These are phyloP conservation scores for Zaprionus ornatus DNA, from an alignment of 1,140 invertebrate species.

Conservation along the genomic window DNA sequence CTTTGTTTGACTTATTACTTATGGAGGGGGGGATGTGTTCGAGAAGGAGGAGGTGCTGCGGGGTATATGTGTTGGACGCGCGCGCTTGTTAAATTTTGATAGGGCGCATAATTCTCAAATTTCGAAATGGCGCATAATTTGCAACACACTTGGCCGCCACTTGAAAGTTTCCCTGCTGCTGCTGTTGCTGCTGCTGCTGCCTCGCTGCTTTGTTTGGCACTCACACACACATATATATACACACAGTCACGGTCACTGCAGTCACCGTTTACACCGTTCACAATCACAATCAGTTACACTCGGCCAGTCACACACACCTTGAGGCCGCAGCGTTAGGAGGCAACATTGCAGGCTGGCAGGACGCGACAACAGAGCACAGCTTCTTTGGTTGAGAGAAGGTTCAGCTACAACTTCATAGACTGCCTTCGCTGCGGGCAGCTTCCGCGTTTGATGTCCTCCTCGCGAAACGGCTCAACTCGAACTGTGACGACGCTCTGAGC, in stretches of 20 bases:
- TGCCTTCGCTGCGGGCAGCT: slow-evolving; percentile 53
- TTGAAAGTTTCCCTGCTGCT: slow-evolving; percentile 31
- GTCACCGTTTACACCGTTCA: slow-evolving; percentile 36
- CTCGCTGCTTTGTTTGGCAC: slow-evolving; percentile 21
- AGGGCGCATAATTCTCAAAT: slow-evolving; percentile 10
- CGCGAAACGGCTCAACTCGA: slow-evolving; percentile 82
- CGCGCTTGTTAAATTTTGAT: slow-evolving; percentile 29
- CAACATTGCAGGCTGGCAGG: slow-evolving; percentile 44
- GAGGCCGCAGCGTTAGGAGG: slow-evolving; percentile 55
- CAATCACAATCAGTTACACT: slow-evolving; percentile 29
- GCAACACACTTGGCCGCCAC: slow-evolving; percentile 23
- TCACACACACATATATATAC: slow-evolving; percentile 17
- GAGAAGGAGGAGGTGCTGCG: too few relatives aligned
- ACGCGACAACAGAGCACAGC: slow-evolving; percentile 15
- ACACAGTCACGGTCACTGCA: slow-evolving; percentile 26
- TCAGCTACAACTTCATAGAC: slow-evolving; percentile 21
- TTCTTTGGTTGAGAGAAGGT: slow-evolving; percentile 1
- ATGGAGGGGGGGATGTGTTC: neutral
- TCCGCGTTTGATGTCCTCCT: slow-evolving; percentile 76
- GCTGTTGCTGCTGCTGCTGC: slow-evolving; percentile 10
- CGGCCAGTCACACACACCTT: slow-evolving; percentile 42
- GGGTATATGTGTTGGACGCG: neutral
- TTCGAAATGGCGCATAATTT: slow-evolving; percentile 29
- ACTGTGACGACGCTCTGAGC: slow-evolving; percentile 62
- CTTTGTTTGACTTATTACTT: neutral